Evolutionary conservation across 2,888 invertebrate species (phyloP), one percentile per base, ranked within the genome.

Genomic region (Sicus ferrugineus): DNA sequence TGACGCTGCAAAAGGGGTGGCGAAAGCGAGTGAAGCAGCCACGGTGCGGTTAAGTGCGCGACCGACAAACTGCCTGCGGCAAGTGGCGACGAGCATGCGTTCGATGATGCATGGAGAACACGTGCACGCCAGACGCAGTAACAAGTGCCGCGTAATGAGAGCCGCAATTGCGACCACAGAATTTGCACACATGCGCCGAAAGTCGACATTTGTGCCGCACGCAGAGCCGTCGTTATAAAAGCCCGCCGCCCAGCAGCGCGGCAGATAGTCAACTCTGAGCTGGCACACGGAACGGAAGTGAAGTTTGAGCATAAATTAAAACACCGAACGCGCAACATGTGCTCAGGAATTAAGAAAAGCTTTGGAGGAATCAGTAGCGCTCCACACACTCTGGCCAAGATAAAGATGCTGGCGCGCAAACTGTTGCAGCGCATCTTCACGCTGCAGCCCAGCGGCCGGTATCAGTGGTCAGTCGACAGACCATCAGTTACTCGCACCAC

Each of bases 321-420:
- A 42, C n/a, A 5, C n/a, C 19, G 7, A 26, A 28, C n/a, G n/a
- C 23, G 48, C 61, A 61, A 69, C 64, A 64, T 69, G 64, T 31
- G 21, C 58, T 46, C 16, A 69, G 50, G 28, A 28, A 14, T 14
- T n/a, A 21, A 34, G 23, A 69, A 31, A 31, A 28, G 14, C 34
- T n/a, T 30, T 31, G 50, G 14, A 42, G 48, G 42, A 26, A 23
- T 26, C 16, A n/a, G 50, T 31, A 19, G 58, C 63, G 54, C 34
- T 42, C 38, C 69, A 26, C 69, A 48, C 30, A 21, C 59, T 4
- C 38, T 70, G 61, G 26, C 59, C 19, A 68, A 71, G 28, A 11
- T 71, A 14, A 77, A 74, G 69, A 74, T 78, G 73, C 72, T 76
- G 54, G 74, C 76, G 68, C 75, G 76, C 69, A 80, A 77, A 77